Base-by-base conservation (phyloP, 1,140 invertebrate species). In the Drosophila littoralis region DNA sequence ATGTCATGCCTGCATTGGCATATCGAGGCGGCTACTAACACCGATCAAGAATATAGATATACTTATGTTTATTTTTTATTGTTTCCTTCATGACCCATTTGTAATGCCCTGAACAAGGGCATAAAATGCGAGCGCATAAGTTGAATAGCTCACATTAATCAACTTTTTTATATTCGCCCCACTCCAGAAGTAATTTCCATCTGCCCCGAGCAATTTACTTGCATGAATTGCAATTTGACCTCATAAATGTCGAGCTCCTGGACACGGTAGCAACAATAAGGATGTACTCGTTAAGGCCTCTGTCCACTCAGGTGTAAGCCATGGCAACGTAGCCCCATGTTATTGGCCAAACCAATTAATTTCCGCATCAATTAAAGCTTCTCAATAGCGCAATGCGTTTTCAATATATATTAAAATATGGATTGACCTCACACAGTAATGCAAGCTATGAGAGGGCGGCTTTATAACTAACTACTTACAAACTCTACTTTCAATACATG, bases 101-200 rank as follows among this genome's bases (percentile, higher is more conserved):
- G 22, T 28, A 28, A 28, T 28, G 5, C 22, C 22, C 22, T 28
- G 22, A 28, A 28, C 4, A 28, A 28, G 22, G 22, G 22, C 22
- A 28, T 28, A 5, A 28, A 28, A 28, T 28, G 33, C 17, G 35
- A 15, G 17, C 15, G 12, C 12, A 35, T 51, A 65, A 77, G 77
- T 77, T 60, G 67, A 77, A 77, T 55, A 59, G 67, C 58, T 45
- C 10, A 68, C 79, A 81, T 81, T 81, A 81, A 81, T 81, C 79
- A 77, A 65, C 48, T 43, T 81, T 77, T 67, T 28, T 28, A 28
- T 28, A 28, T 28, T 28, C 51, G 55, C 42, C 50, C 50, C 59
- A 45, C 51, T 17, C 12, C 15, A 48, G 7, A 36, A 50, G 40
- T 57, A 51, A 60, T 46, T 64, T 69, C 42, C 43, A 17, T n/a